Conservation (phyloP, 2,888 invertebrate genomes). For the Micoletzkya japonica region DNA sequence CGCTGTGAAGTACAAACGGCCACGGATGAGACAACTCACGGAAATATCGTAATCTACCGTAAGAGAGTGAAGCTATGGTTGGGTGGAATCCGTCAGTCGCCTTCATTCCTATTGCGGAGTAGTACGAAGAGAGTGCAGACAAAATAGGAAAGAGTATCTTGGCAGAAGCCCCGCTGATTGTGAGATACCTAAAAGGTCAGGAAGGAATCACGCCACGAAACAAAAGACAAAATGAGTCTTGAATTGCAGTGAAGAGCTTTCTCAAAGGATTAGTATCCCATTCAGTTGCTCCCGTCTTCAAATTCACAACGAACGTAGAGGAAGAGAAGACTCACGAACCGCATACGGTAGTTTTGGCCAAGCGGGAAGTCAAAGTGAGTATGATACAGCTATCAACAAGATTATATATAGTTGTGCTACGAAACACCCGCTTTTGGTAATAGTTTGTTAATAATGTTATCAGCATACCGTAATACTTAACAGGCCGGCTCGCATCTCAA, state of each 20-base stretch:
- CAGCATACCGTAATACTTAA: neutral
- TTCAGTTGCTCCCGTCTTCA: conserved; percentile 17
- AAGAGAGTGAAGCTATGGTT: too few species aligned
- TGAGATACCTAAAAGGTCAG: too few species aligned
- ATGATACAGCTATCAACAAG: too few species aligned
- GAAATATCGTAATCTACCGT: conserved; percentile 10
- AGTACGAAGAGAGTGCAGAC: too few species aligned
- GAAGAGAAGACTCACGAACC: neutral
- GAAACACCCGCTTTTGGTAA: neutral
- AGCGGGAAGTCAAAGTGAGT: neutral
- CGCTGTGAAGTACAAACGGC: conserved; percentile 7
- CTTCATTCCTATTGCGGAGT: too few species aligned
- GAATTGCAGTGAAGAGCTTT: neutral
- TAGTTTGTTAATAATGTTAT: neutral
- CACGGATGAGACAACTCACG: neutral
- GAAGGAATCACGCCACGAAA: too few species aligned
- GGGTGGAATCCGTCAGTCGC: too few species aligned
- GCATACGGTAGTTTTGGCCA: neutral
- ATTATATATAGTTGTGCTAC: neutral
- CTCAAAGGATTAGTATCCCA: neutral
- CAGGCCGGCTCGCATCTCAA: neutral
- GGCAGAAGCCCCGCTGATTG: too few species aligned
- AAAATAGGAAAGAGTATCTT: too few species aligned
- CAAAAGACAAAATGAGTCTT: too few species aligned
- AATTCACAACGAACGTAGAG: conserved; percentile 6